Evolutionary conservation across 2,888 invertebrate species (phyloP).

Genomic region (Andrena chrysosceles): DNA sequence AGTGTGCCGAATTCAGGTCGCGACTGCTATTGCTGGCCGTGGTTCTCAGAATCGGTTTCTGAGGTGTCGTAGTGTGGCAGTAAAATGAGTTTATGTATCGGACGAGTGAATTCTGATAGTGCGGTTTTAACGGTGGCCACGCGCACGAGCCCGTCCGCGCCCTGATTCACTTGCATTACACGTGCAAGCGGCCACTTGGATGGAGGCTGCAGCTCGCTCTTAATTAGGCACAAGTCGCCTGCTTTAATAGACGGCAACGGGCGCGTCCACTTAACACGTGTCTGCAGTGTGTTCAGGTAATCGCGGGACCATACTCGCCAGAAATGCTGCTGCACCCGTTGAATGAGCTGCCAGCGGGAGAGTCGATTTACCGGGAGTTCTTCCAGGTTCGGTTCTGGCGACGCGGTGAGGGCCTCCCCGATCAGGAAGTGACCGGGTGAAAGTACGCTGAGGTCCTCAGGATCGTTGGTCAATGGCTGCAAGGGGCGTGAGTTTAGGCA

Average conservation of each 20-base stretch:
- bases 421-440: slow-evolving; percentile 3
- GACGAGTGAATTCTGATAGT: neutral
- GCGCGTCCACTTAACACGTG: neutral
- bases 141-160: neutral
- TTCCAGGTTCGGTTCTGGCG: neutral
- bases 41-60: no score
- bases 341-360: neutral
- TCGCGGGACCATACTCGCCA: neutral
- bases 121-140: neutral
- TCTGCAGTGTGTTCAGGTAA: neutral
- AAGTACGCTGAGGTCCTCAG: neutral
- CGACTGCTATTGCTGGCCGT: rapidly evolving
- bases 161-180: neutral
- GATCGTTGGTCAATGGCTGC: no score
- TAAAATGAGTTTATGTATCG: neutral
- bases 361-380: neutral
- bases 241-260: rapidly evolving
- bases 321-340: slow-evolving; percentile 5
- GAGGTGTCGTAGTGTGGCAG: rapidly evolving
- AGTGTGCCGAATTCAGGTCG: rapidly evolving
- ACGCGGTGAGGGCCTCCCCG: neutral
- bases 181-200: neutral
- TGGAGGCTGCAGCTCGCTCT: neutral
- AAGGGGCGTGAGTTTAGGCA: no score
- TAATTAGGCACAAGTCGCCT: neutral